phyloP scores from a whole-genome alignment of 2,888 invertebrate species.

The Imbricaverruca yamaguchii region DNA sequence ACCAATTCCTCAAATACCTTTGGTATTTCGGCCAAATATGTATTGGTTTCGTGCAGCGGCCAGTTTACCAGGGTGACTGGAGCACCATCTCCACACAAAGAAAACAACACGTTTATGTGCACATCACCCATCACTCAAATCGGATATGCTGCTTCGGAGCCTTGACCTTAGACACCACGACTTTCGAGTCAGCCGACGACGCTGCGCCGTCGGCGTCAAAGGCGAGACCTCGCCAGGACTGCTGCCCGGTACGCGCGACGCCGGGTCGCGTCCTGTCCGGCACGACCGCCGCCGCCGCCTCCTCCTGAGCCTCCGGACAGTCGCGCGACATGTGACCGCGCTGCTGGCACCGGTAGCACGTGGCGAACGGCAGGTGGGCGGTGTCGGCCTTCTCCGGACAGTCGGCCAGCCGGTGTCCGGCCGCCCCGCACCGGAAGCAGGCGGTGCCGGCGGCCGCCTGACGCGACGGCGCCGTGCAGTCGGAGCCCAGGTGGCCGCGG shows the following conservation, averaged over 20 bases:
- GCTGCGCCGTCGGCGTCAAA: neutral
- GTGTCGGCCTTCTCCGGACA: neutral
- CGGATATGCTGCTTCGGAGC: neutral
- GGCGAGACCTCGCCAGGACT: neutral
- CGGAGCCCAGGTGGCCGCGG: conserved; percentile 10
- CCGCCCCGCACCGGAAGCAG: conserved; percentile 12
- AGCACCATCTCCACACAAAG: too few relatives aligned
- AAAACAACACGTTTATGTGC: too few relatives aligned
- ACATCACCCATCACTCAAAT: neutral
- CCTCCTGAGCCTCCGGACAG: neutral
- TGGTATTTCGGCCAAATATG: too few relatives aligned
- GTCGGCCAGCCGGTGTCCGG: conserved; percentile 18
- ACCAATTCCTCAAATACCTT: too few relatives aligned
- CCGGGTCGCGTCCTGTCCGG: neutral
- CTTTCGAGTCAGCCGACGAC: too few relatives aligned
- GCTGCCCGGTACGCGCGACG: neutral
- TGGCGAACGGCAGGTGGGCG: conserved; percentile 14
- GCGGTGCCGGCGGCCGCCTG: conserved; percentile 2
- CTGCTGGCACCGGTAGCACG: conserved; percentile 7
- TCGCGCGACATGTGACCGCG: conserved; percentile 4
- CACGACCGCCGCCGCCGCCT: neutral
- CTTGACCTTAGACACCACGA: neutral
- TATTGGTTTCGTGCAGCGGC: too few relatives aligned
- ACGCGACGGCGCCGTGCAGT: neutral
- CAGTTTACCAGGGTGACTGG: too few relatives aligned